Evolutionary conservation across 2,797 vertebrate genomes (phyloP).

Genomic region (Lutjanus campechanus): DNA sequence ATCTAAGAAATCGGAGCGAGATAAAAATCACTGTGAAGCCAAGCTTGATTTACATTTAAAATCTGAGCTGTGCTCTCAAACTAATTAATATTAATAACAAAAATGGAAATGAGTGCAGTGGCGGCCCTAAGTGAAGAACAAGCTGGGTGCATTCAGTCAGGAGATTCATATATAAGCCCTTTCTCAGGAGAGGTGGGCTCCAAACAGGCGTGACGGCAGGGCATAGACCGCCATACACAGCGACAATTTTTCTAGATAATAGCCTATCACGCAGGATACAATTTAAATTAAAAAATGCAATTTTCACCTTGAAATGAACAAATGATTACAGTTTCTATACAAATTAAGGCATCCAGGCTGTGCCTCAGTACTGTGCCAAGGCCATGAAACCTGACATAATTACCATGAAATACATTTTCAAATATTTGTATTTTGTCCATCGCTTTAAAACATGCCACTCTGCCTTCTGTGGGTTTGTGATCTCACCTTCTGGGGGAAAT

Average conservation of each 20-base stretch:
- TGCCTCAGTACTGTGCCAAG: constrained; percentile 96
- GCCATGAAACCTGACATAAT: constrained; percentile 99
- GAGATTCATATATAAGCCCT: constrained; percentile 93
- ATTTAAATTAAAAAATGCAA: constrained; percentile 99
- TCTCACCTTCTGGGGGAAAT: constrained; percentile 95
- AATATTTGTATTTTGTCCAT: constrained; percentile 99
- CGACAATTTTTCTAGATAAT: constrained; percentile 99
- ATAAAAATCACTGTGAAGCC: constrained; percentile 84
- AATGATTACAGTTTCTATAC: constrained; percentile 99
- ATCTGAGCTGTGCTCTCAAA: constrained; percentile 81
- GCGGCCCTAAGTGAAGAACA: constrained; percentile 85
- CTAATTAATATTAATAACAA: constrained; percentile 93
- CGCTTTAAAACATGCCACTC: constrained; percentile 95
- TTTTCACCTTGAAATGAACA: constrained; percentile 99
- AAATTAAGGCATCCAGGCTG: constrained; percentile 99
- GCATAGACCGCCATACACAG: constrained; percentile 95
- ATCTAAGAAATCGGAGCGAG: constrained; percentile 80
- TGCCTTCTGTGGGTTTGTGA: constrained; percentile 89
- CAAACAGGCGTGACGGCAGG: constrained; percentile 94
- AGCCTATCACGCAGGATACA: constrained; percentile 99
- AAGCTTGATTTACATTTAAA: constrained; percentile 85
- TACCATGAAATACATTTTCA: constrained; percentile 99
- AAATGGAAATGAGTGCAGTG: constrained; percentile 85
- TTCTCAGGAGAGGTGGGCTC: constrained; percentile 96
- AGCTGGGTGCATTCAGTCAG: constrained; percentile 89